Conservation (phyloP, 1,140 invertebrate genomes). For the Cyclina sinensis region DNA sequence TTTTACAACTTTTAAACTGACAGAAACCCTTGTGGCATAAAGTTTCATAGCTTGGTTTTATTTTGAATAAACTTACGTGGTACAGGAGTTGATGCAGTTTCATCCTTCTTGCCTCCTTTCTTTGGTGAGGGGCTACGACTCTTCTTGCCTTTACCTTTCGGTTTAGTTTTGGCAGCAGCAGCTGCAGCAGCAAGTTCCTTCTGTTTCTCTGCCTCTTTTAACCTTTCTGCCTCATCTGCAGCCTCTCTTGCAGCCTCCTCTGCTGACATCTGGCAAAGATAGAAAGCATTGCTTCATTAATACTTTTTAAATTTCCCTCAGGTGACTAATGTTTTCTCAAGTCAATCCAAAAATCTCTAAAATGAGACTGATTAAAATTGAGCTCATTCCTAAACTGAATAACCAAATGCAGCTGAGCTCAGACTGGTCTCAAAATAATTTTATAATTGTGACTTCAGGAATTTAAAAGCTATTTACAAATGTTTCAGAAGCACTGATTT, state of each 20-base stretch:
- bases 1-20: too few relatives aligned
- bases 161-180: constrained; percentile 72
- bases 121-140: constrained; percentile 84
- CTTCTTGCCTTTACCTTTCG: constrained; percentile 77
- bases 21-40: too few relatives aligned
- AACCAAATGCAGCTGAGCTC: too few relatives aligned
- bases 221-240: constrained; percentile 85
- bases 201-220: constrained; percentile 80
- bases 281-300: background rate
- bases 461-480: too few relatives aligned
- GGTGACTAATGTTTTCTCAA: too few relatives aligned
- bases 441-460: too few relatives aligned
- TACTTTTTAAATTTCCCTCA: background rate
- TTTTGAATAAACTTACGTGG: constrained; percentile 32
- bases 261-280: constrained; percentile 72
- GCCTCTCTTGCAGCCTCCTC: constrained; percentile 82
- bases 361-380: too few relatives aligned
- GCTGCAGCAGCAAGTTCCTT: constrained; percentile 77
- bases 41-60: background rate
- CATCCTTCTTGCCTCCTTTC: constrained; percentile 81
- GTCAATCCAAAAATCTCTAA: too few relatives aligned
- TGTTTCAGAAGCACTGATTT: too few relatives aligned
- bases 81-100: constrained; percentile 72
- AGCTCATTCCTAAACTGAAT: too few relatives aligned
- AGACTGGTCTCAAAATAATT: too few relatives aligned